These are phyloP conservation scores for Scrobipalpa atriplicella DNA, from an alignment of 2,888 invertebrate genomes.

Conservation along the genomic window DNA sequence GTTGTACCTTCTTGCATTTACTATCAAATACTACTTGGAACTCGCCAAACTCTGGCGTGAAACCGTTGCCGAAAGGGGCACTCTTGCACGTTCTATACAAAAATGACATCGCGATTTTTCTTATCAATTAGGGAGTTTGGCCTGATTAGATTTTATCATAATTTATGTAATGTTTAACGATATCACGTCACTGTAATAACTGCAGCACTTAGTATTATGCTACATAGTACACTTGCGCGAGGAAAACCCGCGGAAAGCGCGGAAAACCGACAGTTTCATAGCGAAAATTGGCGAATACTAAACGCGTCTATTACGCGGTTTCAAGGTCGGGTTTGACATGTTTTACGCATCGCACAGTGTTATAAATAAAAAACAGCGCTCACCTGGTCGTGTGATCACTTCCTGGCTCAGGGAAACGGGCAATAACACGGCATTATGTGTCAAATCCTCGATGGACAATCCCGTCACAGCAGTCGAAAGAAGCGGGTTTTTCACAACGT, in stretches of 20 bases:
- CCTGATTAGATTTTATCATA: slow-evolving; percentile 29
- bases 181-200: slow-evolving; percentile 29
- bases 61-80: slow-evolving; percentile 66
- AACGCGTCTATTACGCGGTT: slow-evolving; percentile 46
- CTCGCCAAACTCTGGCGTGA: slow-evolving; percentile 56
- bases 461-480: slow-evolving; percentile 88
- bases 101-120: slow-evolving; percentile 53
- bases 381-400: slow-evolving; percentile 68
- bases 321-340: slow-evolving; percentile 53
- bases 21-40: slow-evolving; percentile 45
- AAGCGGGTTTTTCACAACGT: slow-evolving; percentile 85
- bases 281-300: slow-evolving; percentile 36
- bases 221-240: background rate
- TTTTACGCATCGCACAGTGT: slow-evolving; percentile 33
- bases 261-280: slow-evolving; percentile 50
- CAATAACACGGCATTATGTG: slow-evolving; percentile 87
- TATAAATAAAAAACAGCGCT: slow-evolving; percentile 60
- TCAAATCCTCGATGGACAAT: slow-evolving; percentile 87
- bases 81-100: slow-evolving; percentile 69
- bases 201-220: slow-evolving; percentile 25
- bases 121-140: slow-evolving; percentile 12
- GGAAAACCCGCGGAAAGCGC: slow-evolving; percentile 36
- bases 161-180: slow-evolving; percentile 25
- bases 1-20: slow-evolving; percentile 57
- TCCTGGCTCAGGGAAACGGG: slow-evolving; percentile 82